Evolutionary conservation across 2,888 invertebrate genomes (phyloP).

Genomic region (Lasioglossum calceatum): DNA sequence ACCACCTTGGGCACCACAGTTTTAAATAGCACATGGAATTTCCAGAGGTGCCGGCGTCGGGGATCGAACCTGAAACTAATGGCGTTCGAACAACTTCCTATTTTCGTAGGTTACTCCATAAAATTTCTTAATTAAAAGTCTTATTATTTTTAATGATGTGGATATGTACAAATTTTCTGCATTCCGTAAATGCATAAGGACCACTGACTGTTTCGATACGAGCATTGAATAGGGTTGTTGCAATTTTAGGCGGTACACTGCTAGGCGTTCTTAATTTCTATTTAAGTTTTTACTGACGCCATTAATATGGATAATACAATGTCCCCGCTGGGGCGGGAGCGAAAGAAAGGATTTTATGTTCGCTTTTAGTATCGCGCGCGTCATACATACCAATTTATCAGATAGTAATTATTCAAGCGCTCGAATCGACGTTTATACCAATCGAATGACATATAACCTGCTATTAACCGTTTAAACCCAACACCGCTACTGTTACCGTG

Average conservation of each 20-base stretch:
- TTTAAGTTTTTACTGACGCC: not conserved
- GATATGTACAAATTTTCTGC: not conserved
- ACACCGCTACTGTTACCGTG: constrained; percentile 9
- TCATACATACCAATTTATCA: constrained; percentile 14
- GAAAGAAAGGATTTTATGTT: not conserved
- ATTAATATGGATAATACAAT: not conserved
- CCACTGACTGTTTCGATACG: not conserved
- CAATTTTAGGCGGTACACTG: not conserved
- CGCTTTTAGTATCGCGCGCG: not conserved
- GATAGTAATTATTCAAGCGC: not conserved
- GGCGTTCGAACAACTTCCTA: not conserved
- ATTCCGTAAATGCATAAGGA: not conserved
- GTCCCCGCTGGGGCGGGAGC: not conserved
- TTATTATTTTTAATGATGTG: not conserved
- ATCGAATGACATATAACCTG: not conserved
- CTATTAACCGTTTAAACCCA: constrained; percentile 12
- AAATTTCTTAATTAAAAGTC: not conserved
- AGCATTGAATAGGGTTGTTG: not conserved
- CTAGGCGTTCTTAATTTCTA: not conserved
- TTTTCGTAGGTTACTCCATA: not conserved
- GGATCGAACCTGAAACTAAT: not conserved
- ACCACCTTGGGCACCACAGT: no score
- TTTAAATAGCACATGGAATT: no score
- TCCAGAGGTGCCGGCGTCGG: no score
- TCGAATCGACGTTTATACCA: constrained; percentile 8